phyloP scores from a whole-genome alignment of 2,113 vertebrate species.

The Leucopternis melanops region DNA sequence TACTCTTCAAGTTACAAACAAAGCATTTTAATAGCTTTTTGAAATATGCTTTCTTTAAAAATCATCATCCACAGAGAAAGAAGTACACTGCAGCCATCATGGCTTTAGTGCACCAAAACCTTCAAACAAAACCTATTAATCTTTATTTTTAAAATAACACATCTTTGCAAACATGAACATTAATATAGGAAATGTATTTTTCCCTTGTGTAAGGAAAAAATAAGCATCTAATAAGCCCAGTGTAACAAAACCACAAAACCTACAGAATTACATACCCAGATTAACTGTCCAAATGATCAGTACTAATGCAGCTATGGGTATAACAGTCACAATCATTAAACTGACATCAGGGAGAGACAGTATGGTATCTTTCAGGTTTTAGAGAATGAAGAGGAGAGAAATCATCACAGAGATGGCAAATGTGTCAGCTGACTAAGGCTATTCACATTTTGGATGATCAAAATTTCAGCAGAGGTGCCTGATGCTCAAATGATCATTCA shows the following conservation, averaged over 20 bases:
- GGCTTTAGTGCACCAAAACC: neutral
- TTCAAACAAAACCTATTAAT: neutral
- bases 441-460: neutral
- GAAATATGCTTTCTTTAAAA: neutral
- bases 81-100: neutral
- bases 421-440: neutral
- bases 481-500: neutral
- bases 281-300: neutral
- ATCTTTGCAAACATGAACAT: neutral
- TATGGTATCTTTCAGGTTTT: neutral
- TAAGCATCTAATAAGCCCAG: neutral
- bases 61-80: neutral
- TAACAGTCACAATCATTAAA: neutral
- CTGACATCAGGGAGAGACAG: neutral
- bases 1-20: slow-evolving; percentile 8
- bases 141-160: neutral
- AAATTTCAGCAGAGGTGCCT: neutral
- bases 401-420: neutral
- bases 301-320: neutral
- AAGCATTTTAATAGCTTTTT: slow-evolving; percentile 22
- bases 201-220: neutral
- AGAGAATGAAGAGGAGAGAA: neutral
- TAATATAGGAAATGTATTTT: neutral
- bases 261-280: neutral
- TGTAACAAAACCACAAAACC: neutral